phyloP scores from a whole-genome alignment of 2,113 vertebrate genomes.

The Isichthys henryi region DNA sequence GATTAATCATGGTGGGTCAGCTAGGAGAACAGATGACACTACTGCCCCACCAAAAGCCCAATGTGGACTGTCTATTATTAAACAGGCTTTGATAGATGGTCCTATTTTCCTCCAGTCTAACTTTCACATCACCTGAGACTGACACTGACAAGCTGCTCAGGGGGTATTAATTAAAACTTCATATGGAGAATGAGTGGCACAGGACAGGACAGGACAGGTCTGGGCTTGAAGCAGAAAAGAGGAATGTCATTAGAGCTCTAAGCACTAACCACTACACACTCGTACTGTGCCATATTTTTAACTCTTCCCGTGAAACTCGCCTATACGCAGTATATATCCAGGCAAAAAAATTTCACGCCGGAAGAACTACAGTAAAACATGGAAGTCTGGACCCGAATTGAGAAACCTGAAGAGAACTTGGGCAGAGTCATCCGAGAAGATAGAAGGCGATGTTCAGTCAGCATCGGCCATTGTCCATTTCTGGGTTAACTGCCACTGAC shows the following conservation, averaged over 20 bases:
- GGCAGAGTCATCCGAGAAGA: slow-evolving; percentile 50
- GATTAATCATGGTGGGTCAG: background rate
- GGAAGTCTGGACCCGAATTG: background rate
- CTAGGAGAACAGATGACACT: slow-evolving; percentile 3
- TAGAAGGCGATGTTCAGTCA: slow-evolving; percentile 27
- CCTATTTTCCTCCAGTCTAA: slow-evolving; percentile 38
- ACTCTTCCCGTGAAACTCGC: background rate
- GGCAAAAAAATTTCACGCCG: background rate
- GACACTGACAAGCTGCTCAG: slow-evolving; percentile 40
- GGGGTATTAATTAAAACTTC: slow-evolving; percentile 43
- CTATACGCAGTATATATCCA: background rate
- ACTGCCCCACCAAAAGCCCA: slow-evolving; percentile 26
- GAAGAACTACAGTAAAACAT: background rate
- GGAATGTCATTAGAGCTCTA: background rate
- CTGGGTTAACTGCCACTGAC: slow-evolving; percentile 39
- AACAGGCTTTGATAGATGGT: slow-evolving; percentile 19
- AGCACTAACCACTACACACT: background rate
- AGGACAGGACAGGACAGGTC: background rate
- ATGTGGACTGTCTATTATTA: slow-evolving; percentile 50
- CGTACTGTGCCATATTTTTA: background rate
- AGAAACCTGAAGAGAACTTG: slow-evolving; percentile 43
- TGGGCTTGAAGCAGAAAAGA: background rate
- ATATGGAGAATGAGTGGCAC: background rate
- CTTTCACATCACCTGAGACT: slow-evolving; percentile 40
- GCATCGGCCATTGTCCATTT: slow-evolving; percentile 40